Evolutionary conservation across 2,113 vertebrate genomes (phyloP).

Genomic region (Phocoena sinus): DNA sequence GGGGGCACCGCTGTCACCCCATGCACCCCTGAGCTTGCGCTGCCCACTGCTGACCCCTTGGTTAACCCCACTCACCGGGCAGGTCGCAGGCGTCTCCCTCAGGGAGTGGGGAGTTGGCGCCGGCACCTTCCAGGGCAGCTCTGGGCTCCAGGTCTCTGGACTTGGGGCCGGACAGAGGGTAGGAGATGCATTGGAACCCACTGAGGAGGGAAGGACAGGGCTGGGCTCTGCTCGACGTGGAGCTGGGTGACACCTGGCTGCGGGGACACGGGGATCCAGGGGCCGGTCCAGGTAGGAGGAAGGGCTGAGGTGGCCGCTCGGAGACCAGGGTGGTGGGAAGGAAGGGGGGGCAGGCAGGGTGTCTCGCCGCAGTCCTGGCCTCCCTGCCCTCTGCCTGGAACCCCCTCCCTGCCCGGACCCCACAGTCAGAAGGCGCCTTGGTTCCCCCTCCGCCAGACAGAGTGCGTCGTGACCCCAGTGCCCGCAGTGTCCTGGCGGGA

Average conservation of each 20-base stretch:
- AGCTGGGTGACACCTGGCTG: not conserved
- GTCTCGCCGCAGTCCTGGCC: accelerated
- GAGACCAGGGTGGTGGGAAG: not conserved
- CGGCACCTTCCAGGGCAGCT: conserved; percentile 5
- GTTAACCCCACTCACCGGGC: conserved; percentile 76
- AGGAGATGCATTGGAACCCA: conserved; percentile 79
- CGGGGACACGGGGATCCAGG: not conserved
- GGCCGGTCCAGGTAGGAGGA: not conserved
- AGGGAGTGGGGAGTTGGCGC: conserved; percentile 47
- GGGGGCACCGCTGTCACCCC: no score
- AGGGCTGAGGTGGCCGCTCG: not conserved
- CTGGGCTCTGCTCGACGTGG: not conserved
- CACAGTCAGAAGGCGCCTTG: not conserved
- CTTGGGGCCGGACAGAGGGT: conserved; percentile 73
- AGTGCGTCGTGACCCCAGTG: accelerated
- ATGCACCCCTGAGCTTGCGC: accelerated
- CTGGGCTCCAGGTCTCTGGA: conserved; percentile 60
- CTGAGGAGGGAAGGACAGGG: conserved; percentile 33
- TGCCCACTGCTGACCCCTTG: accelerated
- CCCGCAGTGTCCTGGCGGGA: accelerated
- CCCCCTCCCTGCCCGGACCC: no score
- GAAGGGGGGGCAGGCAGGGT: not conserved
- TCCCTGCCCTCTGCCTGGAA: not conserved
- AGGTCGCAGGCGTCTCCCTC: conserved; percentile 60
- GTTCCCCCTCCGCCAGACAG: accelerated